Conservation (phyloP, 2,113 vertebrate genomes). For the Pipra filicauda region DNA sequence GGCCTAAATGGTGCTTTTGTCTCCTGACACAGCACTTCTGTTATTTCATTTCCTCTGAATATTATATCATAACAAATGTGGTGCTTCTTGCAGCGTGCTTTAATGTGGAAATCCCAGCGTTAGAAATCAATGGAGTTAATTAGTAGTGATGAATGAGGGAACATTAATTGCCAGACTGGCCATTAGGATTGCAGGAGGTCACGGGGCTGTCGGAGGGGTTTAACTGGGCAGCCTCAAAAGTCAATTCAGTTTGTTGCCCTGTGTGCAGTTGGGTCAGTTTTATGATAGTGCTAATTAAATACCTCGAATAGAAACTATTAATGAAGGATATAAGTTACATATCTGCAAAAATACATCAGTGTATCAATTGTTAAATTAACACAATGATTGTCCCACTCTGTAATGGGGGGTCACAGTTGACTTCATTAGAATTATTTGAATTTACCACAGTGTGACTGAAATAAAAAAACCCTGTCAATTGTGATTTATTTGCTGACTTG, state of each 20-base stretch:
- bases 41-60: conserved; percentile 25
- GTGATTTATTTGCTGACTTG: conserved; percentile 14
- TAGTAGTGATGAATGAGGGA: conserved; percentile 88
- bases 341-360: not conserved
- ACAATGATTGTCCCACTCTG: rapidly evolving
- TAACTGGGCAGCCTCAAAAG: not conserved
- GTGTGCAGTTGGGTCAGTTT: not conserved
- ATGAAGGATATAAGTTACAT: not conserved
- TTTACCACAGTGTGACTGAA: not conserved
- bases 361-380: not conserved
- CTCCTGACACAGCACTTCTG: not conserved
- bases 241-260: conserved; percentile 24
- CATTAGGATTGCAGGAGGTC: conserved; percentile 69
- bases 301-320: not conserved
- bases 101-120: conserved; percentile 47
- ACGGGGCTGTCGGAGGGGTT: conserved; percentile 1
- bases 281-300: conserved; percentile 22
- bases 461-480: not conserved
- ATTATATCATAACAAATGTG: conserved; percentile 31
- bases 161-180: conserved; percentile 64
- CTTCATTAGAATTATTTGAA: conserved; percentile 19
- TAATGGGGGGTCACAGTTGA: not conserved
- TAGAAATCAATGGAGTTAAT: conserved; percentile 88
- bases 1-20: not conserved
- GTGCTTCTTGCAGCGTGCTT: not conserved